Percentiles rank a stretch among this genome's conserved stretches.
Conservation (phyloP, 1,140 invertebrate species). For the Platyscapa corneri region DNA sequence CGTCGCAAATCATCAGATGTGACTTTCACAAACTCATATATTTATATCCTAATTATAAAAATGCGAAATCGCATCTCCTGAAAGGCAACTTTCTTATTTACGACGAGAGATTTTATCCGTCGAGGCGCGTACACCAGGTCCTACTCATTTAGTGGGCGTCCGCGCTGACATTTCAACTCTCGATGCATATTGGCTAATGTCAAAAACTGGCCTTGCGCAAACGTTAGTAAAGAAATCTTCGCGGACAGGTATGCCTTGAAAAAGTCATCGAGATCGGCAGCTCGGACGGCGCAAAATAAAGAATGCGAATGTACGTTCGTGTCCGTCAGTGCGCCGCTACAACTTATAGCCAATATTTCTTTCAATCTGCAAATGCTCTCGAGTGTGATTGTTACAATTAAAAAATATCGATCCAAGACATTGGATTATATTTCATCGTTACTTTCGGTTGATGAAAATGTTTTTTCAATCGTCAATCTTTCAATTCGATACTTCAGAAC, state of each 20-base stretch:
- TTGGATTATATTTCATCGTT: too few species aligned
- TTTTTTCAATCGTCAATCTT: too few species aligned
- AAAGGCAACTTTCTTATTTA: constrained; percentile 16
- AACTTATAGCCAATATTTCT: not conserved
- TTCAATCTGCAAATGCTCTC: not conserved
- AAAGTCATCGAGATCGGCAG: not conserved
- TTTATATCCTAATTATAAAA: constrained; percentile 31
- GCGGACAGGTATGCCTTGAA: not conserved
- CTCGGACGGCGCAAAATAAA: not conserved
- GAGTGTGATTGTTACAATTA: too few species aligned
- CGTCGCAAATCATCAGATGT: constrained; percentile 25
- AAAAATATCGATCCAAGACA: too few species aligned
- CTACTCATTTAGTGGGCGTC: not conserved
- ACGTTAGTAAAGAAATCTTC: not conserved
- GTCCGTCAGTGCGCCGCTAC: not conserved
- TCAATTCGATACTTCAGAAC: too few species aligned
- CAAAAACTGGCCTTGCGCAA: not conserved
- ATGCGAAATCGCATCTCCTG: not conserved
- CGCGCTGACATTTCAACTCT: constrained; percentile 9
- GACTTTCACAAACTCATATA: not conserved
- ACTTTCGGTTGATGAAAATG: too few species aligned
- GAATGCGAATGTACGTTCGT: not conserved
- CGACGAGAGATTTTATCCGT: not conserved
- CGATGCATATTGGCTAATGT: not conserved
- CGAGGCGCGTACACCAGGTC: not conserved